phyloP scores from a whole-genome alignment of 2,113 vertebrate species.

The Okapia johnstoni region DNA sequence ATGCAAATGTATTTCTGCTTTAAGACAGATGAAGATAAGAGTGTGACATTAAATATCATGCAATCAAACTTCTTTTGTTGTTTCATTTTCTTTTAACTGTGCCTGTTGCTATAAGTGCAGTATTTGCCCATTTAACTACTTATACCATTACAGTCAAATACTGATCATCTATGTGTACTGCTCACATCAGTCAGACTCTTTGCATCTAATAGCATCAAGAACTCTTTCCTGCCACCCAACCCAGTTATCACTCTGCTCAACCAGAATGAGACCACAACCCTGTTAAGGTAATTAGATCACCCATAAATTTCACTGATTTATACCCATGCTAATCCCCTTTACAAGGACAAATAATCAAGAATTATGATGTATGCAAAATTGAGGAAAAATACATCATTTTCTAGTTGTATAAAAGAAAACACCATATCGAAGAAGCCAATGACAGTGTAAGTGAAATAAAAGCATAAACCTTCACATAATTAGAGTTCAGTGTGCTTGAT shows the following conservation, averaged over 20 bases:
- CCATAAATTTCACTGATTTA: not conserved
- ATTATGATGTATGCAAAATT: slow-evolving; percentile 56
- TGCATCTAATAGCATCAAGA: not conserved
- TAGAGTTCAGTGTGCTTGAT: slow-evolving; percentile 67
- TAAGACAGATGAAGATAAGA: slow-evolving; percentile 46
- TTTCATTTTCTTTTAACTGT: slow-evolving; percentile 2
- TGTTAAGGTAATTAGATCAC: not conserved
- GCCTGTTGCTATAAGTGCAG: slow-evolving; percentile 36
- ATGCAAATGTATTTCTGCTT: slow-evolving; percentile 65
- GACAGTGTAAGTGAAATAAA: slow-evolving; percentile 72
- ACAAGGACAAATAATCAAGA: slow-evolving; percentile 23
- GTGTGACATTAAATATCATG: slow-evolving; percentile 69
- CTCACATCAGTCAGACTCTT: not conserved
- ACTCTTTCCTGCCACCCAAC: not conserved
- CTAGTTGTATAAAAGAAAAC: slow-evolving; percentile 69
- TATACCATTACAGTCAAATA: not conserved
- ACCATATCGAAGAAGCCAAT: slow-evolving; percentile 57
- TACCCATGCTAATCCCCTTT: not conserved
- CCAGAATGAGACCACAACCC: not conserved
- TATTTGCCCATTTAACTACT: slow-evolving; percentile 55
- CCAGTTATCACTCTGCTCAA: not conserved
- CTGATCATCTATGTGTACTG: not conserved
- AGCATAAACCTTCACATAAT: slow-evolving; percentile 62
- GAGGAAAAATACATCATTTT: slow-evolving; percentile 71
- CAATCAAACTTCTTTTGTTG: slow-evolving; percentile 64